Evolutionary conservation across 1,140 invertebrate species (phyloP).

Genomic region (Lethocerus indicus): DNA sequence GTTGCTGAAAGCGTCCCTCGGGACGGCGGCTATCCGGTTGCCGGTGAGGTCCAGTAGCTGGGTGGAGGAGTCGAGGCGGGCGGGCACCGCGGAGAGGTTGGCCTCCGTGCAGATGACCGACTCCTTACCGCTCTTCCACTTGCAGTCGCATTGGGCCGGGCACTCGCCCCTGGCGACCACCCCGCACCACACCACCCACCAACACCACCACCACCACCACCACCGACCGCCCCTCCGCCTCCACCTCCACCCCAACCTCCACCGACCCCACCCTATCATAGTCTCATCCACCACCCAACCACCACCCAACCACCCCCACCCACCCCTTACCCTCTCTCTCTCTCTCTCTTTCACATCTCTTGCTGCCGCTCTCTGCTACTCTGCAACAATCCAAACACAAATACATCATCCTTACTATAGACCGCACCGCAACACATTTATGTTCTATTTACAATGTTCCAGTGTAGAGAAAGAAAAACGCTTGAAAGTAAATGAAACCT

Average conservation of each 20-base stretch:
- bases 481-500: no score
- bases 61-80: conserved; percentile 48
- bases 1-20: conserved; percentile 47
- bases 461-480: no score
- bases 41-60: conserved; percentile 59
- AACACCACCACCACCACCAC: neutral
- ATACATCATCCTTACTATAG: no score
- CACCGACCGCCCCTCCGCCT: neutral
- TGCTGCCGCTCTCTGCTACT: no score
- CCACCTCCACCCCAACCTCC: neutral
- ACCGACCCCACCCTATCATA: neutral
- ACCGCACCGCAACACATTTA: no score
- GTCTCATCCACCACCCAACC: neutral
- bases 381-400: no score
- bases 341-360: neutral
- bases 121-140: conserved; percentile 72
- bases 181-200: neutral
- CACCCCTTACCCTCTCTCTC: neutral
- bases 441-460: no score
- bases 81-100: conserved; percentile 48
- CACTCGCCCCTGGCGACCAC: conserved; percentile 24
- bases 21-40: conserved; percentile 45
- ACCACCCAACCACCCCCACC: neutral
- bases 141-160: conserved; percentile 58
- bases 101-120: conserved; percentile 56